Evolutionary conservation across 2,113 vertebrate genomes (phyloP).

Genomic region (Lonchura striata): DNA sequence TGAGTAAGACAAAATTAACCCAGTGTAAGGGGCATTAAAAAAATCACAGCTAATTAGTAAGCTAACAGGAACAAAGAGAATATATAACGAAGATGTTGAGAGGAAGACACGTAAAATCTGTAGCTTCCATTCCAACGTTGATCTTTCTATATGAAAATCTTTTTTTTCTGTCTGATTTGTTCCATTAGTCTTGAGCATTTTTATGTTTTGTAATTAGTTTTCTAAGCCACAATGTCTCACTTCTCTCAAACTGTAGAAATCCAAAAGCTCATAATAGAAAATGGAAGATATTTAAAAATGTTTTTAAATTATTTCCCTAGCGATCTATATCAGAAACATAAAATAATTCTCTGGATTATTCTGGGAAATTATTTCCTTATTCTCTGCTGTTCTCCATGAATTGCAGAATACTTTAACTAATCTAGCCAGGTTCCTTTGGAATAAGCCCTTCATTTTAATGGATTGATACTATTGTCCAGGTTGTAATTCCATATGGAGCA

Average conservation of each 20-base stretch:
- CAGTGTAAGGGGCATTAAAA: slow-evolving; percentile 78
- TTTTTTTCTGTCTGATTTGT: slow-evolving; percentile 68
- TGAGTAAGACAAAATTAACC: slow-evolving; percentile 84
- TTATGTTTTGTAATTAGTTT: slow-evolving; percentile 82
- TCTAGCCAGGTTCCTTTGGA: slow-evolving; percentile 49
- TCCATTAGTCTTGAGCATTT: slow-evolving; percentile 73
- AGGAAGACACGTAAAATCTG: slow-evolving; percentile 60
- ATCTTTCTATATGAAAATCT: slow-evolving; percentile 49
- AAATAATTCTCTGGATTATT: slow-evolving; percentile 76
- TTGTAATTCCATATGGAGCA: slow-evolving; percentile 55
- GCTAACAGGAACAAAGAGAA: slow-evolving; percentile 79
- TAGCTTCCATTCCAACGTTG: slow-evolving; percentile 35
- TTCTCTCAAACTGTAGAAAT: slow-evolving; percentile 78
- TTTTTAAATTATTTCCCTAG: slow-evolving; percentile 84
- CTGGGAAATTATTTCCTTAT: slow-evolving; percentile 75
- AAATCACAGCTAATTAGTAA: slow-evolving; percentile 81
- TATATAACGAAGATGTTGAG: slow-evolving; percentile 72
- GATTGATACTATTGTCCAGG: slow-evolving; percentile 57
- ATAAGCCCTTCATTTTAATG: slow-evolving; percentile 63
- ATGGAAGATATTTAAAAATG: slow-evolving; percentile 79
- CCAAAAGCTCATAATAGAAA: slow-evolving; percentile 80
- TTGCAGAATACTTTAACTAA: slow-evolving; percentile 67
- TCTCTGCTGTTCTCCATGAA: slow-evolving; percentile 58
- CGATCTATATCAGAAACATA: slow-evolving; percentile 77
- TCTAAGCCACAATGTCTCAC: slow-evolving; percentile 72